Evolutionary conservation across 2,888 invertebrate species (phyloP), one percentile per base, ranked within the genome.

Genomic region (Chymomyza caudatula): DNA sequence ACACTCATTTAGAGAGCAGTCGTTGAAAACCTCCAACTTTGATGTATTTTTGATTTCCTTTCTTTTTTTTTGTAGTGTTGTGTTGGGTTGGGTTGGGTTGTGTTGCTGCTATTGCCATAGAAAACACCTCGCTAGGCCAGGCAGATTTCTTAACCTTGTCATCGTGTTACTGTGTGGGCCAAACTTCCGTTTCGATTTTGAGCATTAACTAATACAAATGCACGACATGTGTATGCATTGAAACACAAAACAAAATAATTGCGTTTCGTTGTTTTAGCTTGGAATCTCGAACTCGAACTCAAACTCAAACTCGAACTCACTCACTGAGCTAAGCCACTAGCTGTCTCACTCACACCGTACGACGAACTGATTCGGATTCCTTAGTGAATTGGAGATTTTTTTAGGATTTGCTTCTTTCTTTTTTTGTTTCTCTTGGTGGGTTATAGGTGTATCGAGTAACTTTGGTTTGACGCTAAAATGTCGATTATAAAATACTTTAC

Each of bases 231-330:
- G 49, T n/a, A n/a, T n/a, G n/a, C n/a, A n/a, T n/a, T n/a, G n/a
- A n/a, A n/a, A n/a, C n/a, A n/a, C n/a, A n/a, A 73, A 74, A 79
- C 70, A 79, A 78, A 76, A 78, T 78, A 83, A 81, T 85, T 85
- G 84, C 82, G 80, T 78, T 76, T 80, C 84, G 85, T 78, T 85
- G 84, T 29, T 57, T n/a, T n/a, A n/a, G n/a, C n/a, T n/a, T n/a
- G n/a, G n/a, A n/a, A n/a, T 20, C 56, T 60, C 13, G 51, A 23
- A 49, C 17, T 58, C 25, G 15, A n/a, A n/a, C n/a, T n/a, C n/a
- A n/a, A n/a, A 43, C 56, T 60, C 13, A 51, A 23, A 49, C 17
- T 58, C 25, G 15, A n/a, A n/a, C n/a, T n/a, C n/a, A n/a, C n/a
- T n/a, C 47, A 13, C 6, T 13, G 44, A 15, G 44, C 44, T 13